A percentile compares a stretch with the other conserved stretches of the same genome.
These are phyloP conservation scores for Drosophila elegans DNA, from an alignment of 1,140 invertebrate genomes.

Conservation along the genomic window DNA sequence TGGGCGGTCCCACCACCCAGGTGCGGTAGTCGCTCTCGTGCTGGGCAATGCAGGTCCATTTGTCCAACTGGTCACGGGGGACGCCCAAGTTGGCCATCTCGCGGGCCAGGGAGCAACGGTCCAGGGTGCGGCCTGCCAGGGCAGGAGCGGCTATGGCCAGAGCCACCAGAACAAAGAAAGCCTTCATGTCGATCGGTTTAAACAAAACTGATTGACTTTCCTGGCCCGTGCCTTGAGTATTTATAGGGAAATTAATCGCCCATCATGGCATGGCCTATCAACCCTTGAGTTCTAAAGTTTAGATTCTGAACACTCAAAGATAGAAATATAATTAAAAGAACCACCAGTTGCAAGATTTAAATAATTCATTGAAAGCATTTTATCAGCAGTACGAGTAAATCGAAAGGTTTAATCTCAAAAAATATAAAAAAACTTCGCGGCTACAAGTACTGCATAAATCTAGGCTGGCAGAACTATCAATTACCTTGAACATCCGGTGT, in stretches of 20 bases:
- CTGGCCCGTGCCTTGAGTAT: conserved; percentile 7
- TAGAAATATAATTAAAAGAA: conserved; percentile 34
- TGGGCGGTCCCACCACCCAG: conserved; percentile 56
- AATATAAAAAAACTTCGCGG: neutral
- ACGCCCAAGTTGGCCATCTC: conserved; percentile 76
- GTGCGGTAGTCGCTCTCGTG: conserved; percentile 71
- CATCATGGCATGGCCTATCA: conserved; percentile 9
- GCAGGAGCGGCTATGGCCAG: conserved; percentile 55
- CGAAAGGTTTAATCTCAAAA: conserved; percentile 14
- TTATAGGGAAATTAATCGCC: conserved; percentile 16
- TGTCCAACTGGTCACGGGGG: conserved; percentile 59
- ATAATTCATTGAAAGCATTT: conserved; percentile 31
- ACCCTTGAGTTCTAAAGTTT: conserved; percentile 14
- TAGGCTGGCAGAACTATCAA: conserved; percentile 7
- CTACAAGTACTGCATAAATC: conserved; percentile 17
- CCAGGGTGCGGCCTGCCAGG: conserved; percentile 60
- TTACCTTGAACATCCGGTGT: neutral
- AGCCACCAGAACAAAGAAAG: conserved; percentile 39
- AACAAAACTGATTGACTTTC: conserved; percentile 32
- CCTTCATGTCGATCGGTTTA: conserved; percentile 45
- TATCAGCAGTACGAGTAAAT: conserved; percentile 27
- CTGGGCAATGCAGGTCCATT: conserved; percentile 74
- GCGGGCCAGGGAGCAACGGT: conserved; percentile 75
- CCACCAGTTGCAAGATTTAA: conserved; percentile 7
- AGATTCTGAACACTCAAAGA: conserved; percentile 19